Percentiles rank a stretch among this genome's conserved stretches.
These are phyloP conservation scores for Endotricha flammealis DNA, from an alignment of 2,888 invertebrate genomes.

Conservation along the genomic window DNA sequence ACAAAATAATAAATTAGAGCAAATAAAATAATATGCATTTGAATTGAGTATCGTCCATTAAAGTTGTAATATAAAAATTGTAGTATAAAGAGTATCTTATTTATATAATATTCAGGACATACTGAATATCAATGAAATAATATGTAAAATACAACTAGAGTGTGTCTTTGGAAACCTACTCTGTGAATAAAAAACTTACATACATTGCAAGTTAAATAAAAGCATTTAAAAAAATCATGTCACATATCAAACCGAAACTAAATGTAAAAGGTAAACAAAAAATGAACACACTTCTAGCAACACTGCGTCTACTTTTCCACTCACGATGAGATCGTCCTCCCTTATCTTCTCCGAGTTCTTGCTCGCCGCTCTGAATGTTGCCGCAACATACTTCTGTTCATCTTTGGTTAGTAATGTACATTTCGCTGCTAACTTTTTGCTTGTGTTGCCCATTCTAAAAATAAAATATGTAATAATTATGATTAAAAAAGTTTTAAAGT, in stretches of 20 bases:
- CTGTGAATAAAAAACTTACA: no score
- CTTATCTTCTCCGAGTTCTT: slow-evolving; percentile 81
- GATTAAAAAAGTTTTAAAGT: no score
- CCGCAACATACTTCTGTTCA: slow-evolving; percentile 80
- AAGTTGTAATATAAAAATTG: no score
- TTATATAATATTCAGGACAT: no score
- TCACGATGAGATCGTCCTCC: slow-evolving; percentile 83
- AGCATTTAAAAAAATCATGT: slow-evolving; percentile 17
- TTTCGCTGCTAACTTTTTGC: slow-evolving; percentile 81
- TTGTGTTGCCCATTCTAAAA: slow-evolving; percentile 79
- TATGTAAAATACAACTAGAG: no score
- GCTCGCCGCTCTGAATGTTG: slow-evolving; percentile 80
- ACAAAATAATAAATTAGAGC: no score
- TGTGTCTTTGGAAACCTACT: no score
- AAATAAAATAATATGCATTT: no score
- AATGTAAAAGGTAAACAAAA: slow-evolving; percentile 45
- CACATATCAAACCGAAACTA: slow-evolving; percentile 36
- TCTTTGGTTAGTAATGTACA: slow-evolving; percentile 81
- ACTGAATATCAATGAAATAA: no score
- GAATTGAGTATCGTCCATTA: no score
- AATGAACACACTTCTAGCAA: slow-evolving; percentile 73
- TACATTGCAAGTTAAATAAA: no score
- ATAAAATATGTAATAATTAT: slow-evolving; percentile 10
- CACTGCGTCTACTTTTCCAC: slow-evolving; percentile 68
- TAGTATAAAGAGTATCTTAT: no score